Conservation (phyloP, 2,113 vertebrate genomes). For the Microcebus jonahi region DNA sequence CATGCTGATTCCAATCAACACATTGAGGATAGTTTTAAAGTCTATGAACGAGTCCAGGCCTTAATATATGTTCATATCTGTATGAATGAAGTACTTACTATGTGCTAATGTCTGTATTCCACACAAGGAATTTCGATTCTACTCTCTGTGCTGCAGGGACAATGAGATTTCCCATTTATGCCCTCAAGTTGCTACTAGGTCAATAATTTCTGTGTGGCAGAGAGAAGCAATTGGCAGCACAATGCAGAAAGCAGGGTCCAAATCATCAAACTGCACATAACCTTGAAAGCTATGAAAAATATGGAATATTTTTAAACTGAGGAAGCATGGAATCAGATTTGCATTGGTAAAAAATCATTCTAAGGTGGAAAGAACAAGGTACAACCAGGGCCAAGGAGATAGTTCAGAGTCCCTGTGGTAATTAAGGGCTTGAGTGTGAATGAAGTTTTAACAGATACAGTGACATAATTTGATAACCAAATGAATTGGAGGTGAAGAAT, state of each 20-base stretch:
- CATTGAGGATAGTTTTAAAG: conserved; percentile 14
- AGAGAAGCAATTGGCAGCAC: not conserved
- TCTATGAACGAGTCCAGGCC: not conserved
- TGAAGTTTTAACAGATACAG: not conserved
- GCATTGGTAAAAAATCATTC: not conserved
- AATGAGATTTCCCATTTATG: not conserved
- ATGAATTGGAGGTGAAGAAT: not conserved
- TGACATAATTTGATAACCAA: not conserved
- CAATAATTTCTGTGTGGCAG: not conserved
- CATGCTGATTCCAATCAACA: conserved; percentile 63
- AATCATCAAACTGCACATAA: not conserved
- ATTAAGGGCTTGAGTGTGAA: not conserved
- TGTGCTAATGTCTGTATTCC: not conserved
- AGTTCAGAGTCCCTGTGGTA: not conserved
- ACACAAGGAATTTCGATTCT: not conserved
- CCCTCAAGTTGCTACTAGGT: not conserved
- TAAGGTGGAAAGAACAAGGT: not conserved
- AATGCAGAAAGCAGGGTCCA: not conserved
- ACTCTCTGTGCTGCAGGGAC: not conserved
- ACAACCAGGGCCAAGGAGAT: not conserved
- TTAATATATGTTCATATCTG: not conserved
- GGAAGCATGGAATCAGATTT: not conserved
- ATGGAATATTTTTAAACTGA: not conserved
- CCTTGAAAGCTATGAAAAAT: not conserved
- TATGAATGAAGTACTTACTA: not conserved